Base-by-base conservation (phyloP, 2,797 vertebrate species). In the Oceanodroma leucorhoa region DNA sequence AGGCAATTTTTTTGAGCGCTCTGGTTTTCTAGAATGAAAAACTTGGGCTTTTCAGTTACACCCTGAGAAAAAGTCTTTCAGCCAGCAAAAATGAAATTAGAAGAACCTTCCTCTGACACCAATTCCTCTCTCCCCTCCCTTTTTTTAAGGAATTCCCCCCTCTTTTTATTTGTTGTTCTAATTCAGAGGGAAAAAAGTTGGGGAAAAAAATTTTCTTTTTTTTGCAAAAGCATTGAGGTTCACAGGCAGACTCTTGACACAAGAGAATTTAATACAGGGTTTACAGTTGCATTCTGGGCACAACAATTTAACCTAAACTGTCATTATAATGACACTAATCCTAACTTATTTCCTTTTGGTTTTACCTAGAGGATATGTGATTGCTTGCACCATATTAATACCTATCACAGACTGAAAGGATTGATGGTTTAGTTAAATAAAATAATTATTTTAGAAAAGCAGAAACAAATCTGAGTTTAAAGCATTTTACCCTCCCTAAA, bases 81-180 rank as follows among this genome's bases (percentile, higher is more conserved):
- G 27, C 1, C 6, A 64, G 8, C 4, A 92, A 86, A 86, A 80
- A 38, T 8, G 2, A 65, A 79, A 40, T 26, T 26, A 83, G 36
- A 61, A 57, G 10, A 58, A 43, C 14, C 2, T 78, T 67, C 8
- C 3, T 64, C 58, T 34, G 30, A 16, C 5, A 50, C 0, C 2
- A 57, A 9, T 48, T 34, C 1, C 10, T 2, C 32, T 18, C 11
- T 3, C 9, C 12, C 16, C 1, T 10, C 6, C 6, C 1, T 0
- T n/a, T 20, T 34, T 29, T 26, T 22, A 62, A 45, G n/a, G 9
- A 58, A 61, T 36, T 60, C 2, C 11, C 4, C 3, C 1, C 6
- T 38, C 4, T 26, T 34, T 64, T 67, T 50, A 16, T 60, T 40
- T 32, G 1, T 36, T 65, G 7, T 51, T 82, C 4, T 69, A 65